phyloP scores from a whole-genome alignment of 2,888 invertebrate species.

The Beris chalybata region DNA sequence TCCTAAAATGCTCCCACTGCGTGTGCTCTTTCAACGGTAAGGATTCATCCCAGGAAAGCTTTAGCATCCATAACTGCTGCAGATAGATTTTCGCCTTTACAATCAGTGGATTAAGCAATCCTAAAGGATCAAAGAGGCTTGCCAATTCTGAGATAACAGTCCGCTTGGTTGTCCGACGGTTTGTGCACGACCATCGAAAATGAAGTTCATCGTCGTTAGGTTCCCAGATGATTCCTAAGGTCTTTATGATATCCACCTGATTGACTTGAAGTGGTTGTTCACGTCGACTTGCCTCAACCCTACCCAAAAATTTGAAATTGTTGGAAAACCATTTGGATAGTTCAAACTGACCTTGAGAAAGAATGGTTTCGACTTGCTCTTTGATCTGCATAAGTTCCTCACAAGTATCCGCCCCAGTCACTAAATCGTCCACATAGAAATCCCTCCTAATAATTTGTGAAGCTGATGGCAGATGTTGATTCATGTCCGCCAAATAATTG shows the following conservation, averaged over 20 bases:
- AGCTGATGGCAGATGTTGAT: no score
- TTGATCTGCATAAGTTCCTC: constrained; percentile 14
- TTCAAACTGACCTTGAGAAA: background rate
- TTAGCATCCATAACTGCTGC: background rate
- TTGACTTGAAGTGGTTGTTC: no score
- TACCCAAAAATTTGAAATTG: no score
- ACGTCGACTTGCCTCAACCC: background rate
- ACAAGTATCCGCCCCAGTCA: constrained; percentile 35
- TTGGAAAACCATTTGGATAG: constrained; percentile 16
- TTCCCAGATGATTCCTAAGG: background rate
- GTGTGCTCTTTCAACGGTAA: background rate
- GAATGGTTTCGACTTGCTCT: background rate
- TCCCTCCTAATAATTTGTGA: no score
- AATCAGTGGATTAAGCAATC: background rate
- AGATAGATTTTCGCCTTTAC: background rate
- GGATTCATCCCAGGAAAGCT: background rate
- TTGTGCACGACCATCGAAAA: no score
- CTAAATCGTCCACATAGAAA: no score
- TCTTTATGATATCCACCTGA: background rate
- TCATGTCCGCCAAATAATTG: no score
- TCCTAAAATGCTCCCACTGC: background rate
- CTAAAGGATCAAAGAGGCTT: background rate
- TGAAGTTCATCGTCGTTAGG: background rate
- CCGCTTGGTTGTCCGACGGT: background rate
- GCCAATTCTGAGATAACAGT: constrained; percentile 5